Base-by-base conservation (phyloP, 2,888 invertebrate species). In the Malacosoma neustria region DNA sequence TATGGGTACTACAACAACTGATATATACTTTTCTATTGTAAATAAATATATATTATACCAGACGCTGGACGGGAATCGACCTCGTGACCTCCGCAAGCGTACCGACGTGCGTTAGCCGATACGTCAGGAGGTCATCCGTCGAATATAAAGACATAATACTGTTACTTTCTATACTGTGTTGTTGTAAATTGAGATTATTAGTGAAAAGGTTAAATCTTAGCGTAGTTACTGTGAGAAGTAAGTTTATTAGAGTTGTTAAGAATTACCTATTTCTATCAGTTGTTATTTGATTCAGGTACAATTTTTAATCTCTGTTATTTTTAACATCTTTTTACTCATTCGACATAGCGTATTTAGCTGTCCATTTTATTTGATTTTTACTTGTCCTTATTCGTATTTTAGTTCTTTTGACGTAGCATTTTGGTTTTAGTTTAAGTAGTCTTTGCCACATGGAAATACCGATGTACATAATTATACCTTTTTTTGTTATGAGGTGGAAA, bases 181-280 rank as follows among this genome's bases (percentile, higher is more conserved):
- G n/a, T n/a, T n/a, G n/a, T n/a, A n/a, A n/a, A n/a, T 35, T 37
- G 47, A 40, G 48, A 51, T 52, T 54, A 38, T 43, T 63, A 67
- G 81, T 77, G 80, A 71, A 76, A 75, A 79, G 72, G 64, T 71
- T 79, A 77, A 73, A 75, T 55, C 56, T 63, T 77, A 75, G 71
- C 72, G 66, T 81, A 80, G 69, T 68, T 75, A 75, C 66, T 64
- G 69, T 72, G 68, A 71, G 73, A 70, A 71, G 65, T 72, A 72
- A 70, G 49, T 63, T 67, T 61, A 57, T 58, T 76, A 76, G 72
- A 64, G 55, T 62, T 66, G 53, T 64, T 73, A 72, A 64, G 61
- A 62, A 69, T 64, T 22, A 22, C 22, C 22, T 22, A 63, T 58
- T 63, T 72, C 65, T 69, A 64, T 60, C 58, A 52, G 55, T 61